Base-by-base conservation (phyloP, 2,113 vertebrate genomes). In the Ascaphus truei region DNA sequence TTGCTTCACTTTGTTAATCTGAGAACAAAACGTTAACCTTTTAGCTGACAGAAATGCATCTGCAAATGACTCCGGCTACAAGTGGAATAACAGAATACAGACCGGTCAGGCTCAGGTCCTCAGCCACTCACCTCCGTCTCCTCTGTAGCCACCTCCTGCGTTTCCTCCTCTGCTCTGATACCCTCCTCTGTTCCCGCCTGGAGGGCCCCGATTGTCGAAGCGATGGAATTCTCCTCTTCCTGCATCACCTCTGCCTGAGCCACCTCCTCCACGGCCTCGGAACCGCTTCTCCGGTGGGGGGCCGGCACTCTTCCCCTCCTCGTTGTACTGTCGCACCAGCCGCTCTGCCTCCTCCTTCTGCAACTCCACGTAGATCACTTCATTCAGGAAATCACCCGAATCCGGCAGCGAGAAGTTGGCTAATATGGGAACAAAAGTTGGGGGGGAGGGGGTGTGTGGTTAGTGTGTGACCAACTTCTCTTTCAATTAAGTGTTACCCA, bases 251-350 rank as follows among this genome's bases (percentile, higher is more conserved):
- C 86, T 88, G 0, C 88, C 84, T 79, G 85, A 90, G 0, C 87
- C 68, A 9, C 88, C 29, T 0, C 85, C 80, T 3, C 83, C 85
- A 43, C 95, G 83, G 82, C 83, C 93, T 80, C 96, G 93, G 4
- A 92, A 94, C 57, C 94, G 93, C 67, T 97, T 97, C 4, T 96
- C 93, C 0, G 94, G 93, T 0, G 95, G 95, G 0, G 94, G 94
- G 1, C 88, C 93, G 0, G 94, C 93, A 73, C 86, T 93, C 33
- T 87, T 91, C 18, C 94, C 95, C 34, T 96, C 95, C 34, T 95
- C 94, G 5, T 95, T 96, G 86, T 97, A 97, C 50, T 91, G 87
- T 65, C 90, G 92, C 76, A 97, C 57, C 76, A 96, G 82, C 75
- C 77, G 84, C 62, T 92, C 90, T 0, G 94, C 93, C 50, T 96